phyloP scores from a whole-genome alignment of 2,797 vertebrate species.

The Dromococcyx pavoninus region DNA sequence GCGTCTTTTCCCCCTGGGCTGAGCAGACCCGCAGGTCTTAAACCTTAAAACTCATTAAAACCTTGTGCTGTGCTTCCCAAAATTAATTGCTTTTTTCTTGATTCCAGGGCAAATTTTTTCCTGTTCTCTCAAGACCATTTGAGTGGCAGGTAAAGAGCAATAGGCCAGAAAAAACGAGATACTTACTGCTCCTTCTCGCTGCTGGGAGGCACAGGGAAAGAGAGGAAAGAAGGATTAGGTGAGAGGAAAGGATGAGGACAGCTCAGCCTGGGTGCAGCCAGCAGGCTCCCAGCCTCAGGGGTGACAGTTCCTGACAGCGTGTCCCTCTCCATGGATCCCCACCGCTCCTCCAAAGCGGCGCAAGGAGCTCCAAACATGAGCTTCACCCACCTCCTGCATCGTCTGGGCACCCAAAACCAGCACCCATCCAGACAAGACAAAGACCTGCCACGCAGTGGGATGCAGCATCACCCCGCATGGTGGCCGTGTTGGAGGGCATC shows the following conservation, averaged over 20 bases:
- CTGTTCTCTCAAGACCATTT: background rate
- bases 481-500: accelerated
- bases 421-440: too few species aligned
- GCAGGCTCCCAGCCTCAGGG: accelerated
- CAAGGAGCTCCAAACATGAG: accelerated
- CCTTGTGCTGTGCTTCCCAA: accelerated
- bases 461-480: accelerated
- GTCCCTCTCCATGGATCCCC: accelerated
- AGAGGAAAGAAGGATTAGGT: constrained; percentile 1
- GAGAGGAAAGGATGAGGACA: background rate
- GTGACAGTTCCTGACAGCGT: background rate
- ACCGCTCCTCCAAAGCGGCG: accelerated
- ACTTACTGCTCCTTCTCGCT: constrained; percentile 83
- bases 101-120: background rate
- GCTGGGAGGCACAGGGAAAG: constrained; percentile 46
- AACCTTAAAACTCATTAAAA: background rate
- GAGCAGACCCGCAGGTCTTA: accelerated
- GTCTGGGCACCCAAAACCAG: background rate
- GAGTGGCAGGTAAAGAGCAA: background rate
- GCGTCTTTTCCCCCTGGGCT: background rate
- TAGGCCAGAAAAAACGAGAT: background rate
- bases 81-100: background rate
- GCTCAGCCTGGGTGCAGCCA: background rate
- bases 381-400: background rate
- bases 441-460: accelerated